phyloP scores from a whole-genome alignment of 1,140 invertebrate genomes.

The Holcopasites calliopsidis region DNA sequence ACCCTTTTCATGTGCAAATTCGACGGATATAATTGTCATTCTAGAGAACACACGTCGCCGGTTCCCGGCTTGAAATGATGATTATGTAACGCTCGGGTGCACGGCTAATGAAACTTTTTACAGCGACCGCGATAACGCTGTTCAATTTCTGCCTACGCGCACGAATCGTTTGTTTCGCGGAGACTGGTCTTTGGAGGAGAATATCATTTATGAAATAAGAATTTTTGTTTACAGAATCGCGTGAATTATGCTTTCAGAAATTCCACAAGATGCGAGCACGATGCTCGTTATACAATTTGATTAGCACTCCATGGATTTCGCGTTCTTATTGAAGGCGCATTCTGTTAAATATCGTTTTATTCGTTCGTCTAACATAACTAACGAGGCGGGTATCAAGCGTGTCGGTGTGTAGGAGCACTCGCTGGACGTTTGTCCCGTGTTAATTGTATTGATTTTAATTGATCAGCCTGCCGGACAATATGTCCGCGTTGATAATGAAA shows the following conservation, averaged over 20 bases:
- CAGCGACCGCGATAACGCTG: conserved; percentile 42
- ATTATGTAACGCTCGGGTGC: conserved; percentile 44
- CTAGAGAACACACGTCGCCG: conserved; percentile 31
- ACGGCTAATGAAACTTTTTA: conserved; percentile 35
- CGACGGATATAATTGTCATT: conserved; percentile 58
- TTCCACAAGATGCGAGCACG: too few relatives aligned
- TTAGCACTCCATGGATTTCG: neutral
- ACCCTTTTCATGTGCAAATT: conserved; percentile 75
- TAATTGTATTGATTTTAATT: neutral
- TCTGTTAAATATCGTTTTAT: neutral
- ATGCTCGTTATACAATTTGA: neutral
- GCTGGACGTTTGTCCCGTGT: neutral
- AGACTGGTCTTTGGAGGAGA: neutral
- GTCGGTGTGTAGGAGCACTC: neutral
- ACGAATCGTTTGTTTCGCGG: neutral
- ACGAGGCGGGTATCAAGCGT: too few relatives aligned
- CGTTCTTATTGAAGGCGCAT: neutral
- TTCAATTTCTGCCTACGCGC: too few relatives aligned
- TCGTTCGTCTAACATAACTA: neutral
- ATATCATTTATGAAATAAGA: neutral
- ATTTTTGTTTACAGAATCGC: neutral
- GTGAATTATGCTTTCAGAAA: too few relatives aligned
- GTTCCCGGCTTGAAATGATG: conserved; percentile 22
- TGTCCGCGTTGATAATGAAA: conserved; percentile 13
- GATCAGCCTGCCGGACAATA: neutral